These are phyloP conservation scores for Phodopus roborovskii DNA, from an alignment of 2,113 vertebrate genomes.

Conservation along the genomic window DNA sequence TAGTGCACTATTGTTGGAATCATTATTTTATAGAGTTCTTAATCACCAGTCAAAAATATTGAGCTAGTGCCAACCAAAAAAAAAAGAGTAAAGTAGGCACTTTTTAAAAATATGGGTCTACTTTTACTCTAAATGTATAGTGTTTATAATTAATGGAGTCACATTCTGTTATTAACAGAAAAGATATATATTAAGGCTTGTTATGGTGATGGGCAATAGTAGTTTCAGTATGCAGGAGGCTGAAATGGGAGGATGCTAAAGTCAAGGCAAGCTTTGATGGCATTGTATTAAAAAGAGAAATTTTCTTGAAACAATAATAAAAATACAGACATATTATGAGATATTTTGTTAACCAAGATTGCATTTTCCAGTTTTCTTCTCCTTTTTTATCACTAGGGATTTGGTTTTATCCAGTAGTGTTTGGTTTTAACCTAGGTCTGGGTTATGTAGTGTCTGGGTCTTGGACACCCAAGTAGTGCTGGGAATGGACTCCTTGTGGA, in stretches of 20 bases:
- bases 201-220: neutral
- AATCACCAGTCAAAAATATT: neutral
- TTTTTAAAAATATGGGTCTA: too few species aligned
- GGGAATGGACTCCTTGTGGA: neutral
- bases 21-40: neutral
- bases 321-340: neutral
- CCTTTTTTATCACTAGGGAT: neutral
- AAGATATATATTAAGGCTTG: neutral
- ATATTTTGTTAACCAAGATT: neutral
- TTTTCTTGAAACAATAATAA: neutral
- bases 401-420: neutral
- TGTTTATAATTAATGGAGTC: neutral
- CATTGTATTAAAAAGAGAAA: neutral
- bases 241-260: neutral
- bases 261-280: neutral
- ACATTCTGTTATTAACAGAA: neutral
- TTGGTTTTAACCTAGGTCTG: neutral
- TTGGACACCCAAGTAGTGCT: neutral
- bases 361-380: constrained; percentile 19
- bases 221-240: neutral
- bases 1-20: neutral
- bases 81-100: too few species aligned
- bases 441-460: neutral
- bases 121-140: neutral
- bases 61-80: neutral